Evolutionary conservation across 92 coral and sea anemone species (phyloP), one percentile per base, ranked within the genome.

Genomic region (Paragorgia papillata): DNA sequence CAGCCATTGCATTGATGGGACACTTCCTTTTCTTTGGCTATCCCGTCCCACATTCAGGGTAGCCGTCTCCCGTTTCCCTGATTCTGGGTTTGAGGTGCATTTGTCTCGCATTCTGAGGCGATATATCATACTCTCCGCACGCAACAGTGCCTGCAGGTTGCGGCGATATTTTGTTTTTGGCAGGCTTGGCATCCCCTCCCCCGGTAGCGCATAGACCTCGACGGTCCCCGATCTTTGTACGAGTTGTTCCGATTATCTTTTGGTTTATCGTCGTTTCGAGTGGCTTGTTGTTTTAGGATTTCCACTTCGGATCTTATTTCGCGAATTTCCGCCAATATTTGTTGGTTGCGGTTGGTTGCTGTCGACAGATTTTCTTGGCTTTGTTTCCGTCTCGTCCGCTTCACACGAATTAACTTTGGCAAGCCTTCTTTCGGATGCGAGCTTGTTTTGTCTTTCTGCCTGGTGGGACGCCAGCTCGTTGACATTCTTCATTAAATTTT

Each of bases 11-110:
- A 83, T 76, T 74, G 77, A 20, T 82, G 86, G 66, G 81, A 73
- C 81, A 30, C 43, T 37, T 37, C 10, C 65, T 43, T 49, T 29
- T 56, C 66, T 21, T 25, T 64, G 80, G 82, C 84, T 69, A 76
- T 79, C 57, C 62, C 79, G 6, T 37, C 43, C 43, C 43, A 37
- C 10, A 10, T 37, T 37, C 43, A 10, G 43, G 43, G 79, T 83
- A 77, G 60, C 74, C 87, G 57, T 46, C 46, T 31, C 83, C 46
- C 62, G 79, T 81, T 63, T 80, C 77, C 82, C 60, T n/a, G n/a
- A n/a, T n/a, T n/a, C n/a, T 22, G 28, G 54, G 20, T 29, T 81
- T 29, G 49, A 35, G 19, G 64, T 70, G 43, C 75, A 82, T 37
- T 37, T 10, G 18, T 60, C 64, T 33, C 67, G 67, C 4, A 79